Evolutionary conservation across 1,140 invertebrate species (phyloP), one percentile per base, ranked within the genome.

Genomic region (Drosophila takahashii): DNA sequence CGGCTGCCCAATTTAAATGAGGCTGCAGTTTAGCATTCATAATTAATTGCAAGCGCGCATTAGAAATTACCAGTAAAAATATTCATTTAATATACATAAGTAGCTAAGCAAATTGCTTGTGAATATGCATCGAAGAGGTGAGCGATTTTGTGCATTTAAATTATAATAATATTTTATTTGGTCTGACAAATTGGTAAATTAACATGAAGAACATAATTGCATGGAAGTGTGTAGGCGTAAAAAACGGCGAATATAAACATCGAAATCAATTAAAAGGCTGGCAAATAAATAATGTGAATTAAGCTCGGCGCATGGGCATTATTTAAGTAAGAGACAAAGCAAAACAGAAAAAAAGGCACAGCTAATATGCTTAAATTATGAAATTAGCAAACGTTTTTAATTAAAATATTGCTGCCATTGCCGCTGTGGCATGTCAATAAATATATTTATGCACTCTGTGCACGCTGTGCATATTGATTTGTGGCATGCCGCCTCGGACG

Each of bases 321-420:
- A 54, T 62, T 73, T 39, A 64, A 56, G 70, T 18, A 36, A 22
- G 13, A 6, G 26, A 7, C 8, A 18, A 5, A 61, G 50, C 50
- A 54, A 56, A 39, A 9, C 11, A 22, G 11, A 61, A 54, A 64
- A 59, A 59, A 56, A n/a, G 5, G 27, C 27, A 11, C 29, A 44
- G 44, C 72, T 85, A 77, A 77, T 80, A 73, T 72, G 81, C 77
- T 77, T 85, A 65, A 86, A 85, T 80, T 85, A 85, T 85, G 66
- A 75, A 80, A 84, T 85, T 77, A 85, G 77, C 61, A 77, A 84
- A 85, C 61, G 66, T 61, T 84, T 85, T 85, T 77, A 84, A 84
- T 80, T 80, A 85, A 80, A 67, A 72, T 77, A 77, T 77, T 76
- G 69, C 65, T 36, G 67, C 67, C 66, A 71, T 53, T 44, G 48